Evolutionary conservation across 2,113 vertebrate genomes (phyloP).

Genomic region (Podilymbus podiceps): DNA sequence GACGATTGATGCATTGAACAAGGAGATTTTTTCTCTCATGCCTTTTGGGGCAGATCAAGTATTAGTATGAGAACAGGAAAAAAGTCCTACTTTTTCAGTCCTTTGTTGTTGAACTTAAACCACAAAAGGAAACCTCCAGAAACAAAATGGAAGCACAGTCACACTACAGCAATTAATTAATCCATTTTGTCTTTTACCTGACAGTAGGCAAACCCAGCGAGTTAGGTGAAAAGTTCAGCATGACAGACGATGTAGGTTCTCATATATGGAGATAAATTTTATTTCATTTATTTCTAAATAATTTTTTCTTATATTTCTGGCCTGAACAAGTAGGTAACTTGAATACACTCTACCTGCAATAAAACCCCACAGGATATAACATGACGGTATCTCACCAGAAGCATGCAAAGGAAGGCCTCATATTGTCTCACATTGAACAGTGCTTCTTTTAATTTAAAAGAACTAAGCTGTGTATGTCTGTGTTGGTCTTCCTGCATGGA

Average conservation of each 20-base stretch:
- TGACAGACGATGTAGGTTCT: neutral
- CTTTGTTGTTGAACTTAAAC: neutral
- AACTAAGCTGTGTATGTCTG: neutral
- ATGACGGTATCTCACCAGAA: slow-evolving; percentile 80
- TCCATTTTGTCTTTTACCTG: neutral
- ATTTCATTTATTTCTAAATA: neutral
- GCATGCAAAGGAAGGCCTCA: slow-evolving; percentile 82
- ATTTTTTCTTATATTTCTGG: neutral
- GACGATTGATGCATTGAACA: neutral
- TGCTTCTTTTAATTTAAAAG: slow-evolving; percentile 77
- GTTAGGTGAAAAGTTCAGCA: neutral
- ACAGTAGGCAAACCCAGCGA: neutral
- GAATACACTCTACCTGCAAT: neutral
- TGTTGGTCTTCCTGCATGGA: neutral
- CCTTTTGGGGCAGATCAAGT: neutral
- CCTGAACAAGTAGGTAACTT: neutral
- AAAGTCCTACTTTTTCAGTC: neutral
- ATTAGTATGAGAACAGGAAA: neutral
- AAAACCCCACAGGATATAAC: neutral
- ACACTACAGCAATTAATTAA: neutral
- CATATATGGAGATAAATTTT: neutral
- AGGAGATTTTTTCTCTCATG: neutral
- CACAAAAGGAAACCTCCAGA: neutral
- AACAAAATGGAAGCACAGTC: neutral
- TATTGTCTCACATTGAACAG: slow-evolving; percentile 87